Evolutionary conservation across 1,140 invertebrate species (phyloP), one percentile per base, ranked within the genome.

Genomic region (Aphis gossypii): DNA sequence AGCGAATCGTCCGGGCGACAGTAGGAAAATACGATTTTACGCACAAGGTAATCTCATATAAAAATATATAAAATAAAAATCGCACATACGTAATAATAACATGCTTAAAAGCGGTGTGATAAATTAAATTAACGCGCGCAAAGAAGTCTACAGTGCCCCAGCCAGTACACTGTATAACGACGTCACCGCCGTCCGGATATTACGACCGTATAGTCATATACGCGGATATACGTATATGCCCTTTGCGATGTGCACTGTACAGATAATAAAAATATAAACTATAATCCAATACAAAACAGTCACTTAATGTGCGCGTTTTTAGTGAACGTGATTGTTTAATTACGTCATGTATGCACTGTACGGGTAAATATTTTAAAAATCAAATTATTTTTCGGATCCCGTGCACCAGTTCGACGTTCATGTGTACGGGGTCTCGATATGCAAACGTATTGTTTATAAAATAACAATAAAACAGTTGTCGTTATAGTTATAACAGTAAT

Each of bases 151-250:
- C 9, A 41, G 83, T 21, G 14, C 38, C 18, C 11, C 21, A 3
- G 48, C 14, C 18, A 38, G 88, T 25, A 76, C 60, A 76, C 60
- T 35, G 30, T 76, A 51, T 51, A 89, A 89, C 35, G 51, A 56
- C 51, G 51, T 56, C 54, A 89, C 88, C 54, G 38, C 51, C 54
- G 38, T 56, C 88, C 51, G 88, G 88, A 89, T 89, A 89, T 89
- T 89, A 89, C 88, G 35, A 89, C 51, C 35, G 48, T 9, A 35
- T 35, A 11, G 14, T 30, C 76, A 35, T 20, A 76, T 35, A 35
- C 35, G 35, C 35, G 35, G 8, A 9, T 68, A n/a, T 56, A 56
- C 20, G n/a, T 87, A 87, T n/a, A 87, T 68, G 60, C n/a, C 60
- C n/a, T 76, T n/a, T 76, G 30, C 60, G 60, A n/a, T n/a, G 60